Base-by-base conservation (phyloP, 2,113 vertebrate genomes). In the Tringa solitaria region DNA sequence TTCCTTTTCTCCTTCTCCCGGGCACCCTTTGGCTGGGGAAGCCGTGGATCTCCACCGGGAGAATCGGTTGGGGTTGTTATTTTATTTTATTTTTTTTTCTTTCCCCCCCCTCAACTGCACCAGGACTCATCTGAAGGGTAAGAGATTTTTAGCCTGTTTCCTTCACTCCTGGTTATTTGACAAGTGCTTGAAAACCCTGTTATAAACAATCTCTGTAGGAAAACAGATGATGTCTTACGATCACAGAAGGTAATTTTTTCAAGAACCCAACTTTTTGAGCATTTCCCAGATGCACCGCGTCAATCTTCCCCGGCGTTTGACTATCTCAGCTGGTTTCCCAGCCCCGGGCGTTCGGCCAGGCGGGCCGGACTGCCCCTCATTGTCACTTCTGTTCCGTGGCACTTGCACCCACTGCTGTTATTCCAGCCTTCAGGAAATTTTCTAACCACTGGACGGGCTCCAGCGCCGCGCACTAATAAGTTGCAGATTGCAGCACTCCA, bases 401-500 rank as follows among this genome's bases (percentile, higher is more conserved):
- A 97, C 97, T 97, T 93, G 95, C 97, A 97, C 97, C 96, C 94
- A 98, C 96, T 81, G 97, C 98, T 98, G 97, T 97, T 98, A 97
- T 97, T 98, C 97, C 95, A 97, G 96, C 97, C 97, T 98, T 96
- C 96, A 97, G 98, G 98, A 98, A 97, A 98, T 98, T 97, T 98
- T 98, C 97, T 98, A 98, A 98, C 98, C 98, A 93, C 98, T 99
- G 99, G 99, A 98, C 85, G 48, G 96, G 97, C 97, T 98, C 99
- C 98, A 99, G 97, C 93, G 91, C 97, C 85, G 97, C 65, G 95
- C 98, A 98, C 98, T 99, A 99, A 99, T 99, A 98, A 98, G 98
- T 98, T 98, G 98, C 99, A 99, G 99, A 98, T 95, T 98, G 98
- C 98, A 98, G 98, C 97, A 74, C 98, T 97, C 97, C 86, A 17